Conservation (phyloP, 2,888 invertebrate species). For the Thymelicus acteon region DNA sequence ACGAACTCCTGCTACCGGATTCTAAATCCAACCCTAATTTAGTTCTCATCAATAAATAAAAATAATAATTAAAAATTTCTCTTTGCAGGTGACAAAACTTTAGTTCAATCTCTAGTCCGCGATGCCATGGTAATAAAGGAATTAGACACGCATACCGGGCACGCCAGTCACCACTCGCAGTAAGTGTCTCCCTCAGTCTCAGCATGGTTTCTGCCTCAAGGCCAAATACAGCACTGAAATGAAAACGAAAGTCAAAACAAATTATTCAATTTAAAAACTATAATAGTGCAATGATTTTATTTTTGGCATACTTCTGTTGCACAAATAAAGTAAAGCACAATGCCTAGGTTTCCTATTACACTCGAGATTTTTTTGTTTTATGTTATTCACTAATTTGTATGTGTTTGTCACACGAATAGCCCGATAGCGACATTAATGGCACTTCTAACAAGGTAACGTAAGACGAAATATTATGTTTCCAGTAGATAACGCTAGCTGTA, state of each 20-base stretch:
- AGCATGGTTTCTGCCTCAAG: conserved; percentile 61
- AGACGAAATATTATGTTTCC: conserved; percentile 62
- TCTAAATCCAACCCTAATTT: too few species aligned
- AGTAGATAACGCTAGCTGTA: conserved; percentile 53
- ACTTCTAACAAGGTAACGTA: conserved; percentile 95
- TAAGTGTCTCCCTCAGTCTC: conserved; percentile 82
- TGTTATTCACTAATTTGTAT: conserved; percentile 76
- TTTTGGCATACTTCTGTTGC: conserved; percentile 37
- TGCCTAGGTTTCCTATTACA: conserved; percentile 28
- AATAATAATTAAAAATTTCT: conserved; percentile 17
- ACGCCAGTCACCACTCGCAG: conserved; percentile 90
- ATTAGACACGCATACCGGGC: conserved; percentile 88
- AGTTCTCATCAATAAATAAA: neutral
- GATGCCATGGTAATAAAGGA: conserved; percentile 96
- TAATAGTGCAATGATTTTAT: conserved; percentile 39
- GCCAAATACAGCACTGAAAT: conserved; percentile 15
- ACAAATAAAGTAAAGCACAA: conserved; percentile 51
- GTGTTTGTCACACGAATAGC: conserved; percentile 92
- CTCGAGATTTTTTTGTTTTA: conserved; percentile 52
- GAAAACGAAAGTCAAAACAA: conserved; percentile 19
- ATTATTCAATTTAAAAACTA: conserved; percentile 4
- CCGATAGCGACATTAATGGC: conserved; percentile 98
- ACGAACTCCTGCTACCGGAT: too few species aligned
- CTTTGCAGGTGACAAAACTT: conserved; percentile 93
- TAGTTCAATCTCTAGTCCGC: conserved; percentile 94